These are phyloP conservation scores for Labroides dimidiatus DNA, from an alignment of 2,797 vertebrate species.

Conservation along the genomic window DNA sequence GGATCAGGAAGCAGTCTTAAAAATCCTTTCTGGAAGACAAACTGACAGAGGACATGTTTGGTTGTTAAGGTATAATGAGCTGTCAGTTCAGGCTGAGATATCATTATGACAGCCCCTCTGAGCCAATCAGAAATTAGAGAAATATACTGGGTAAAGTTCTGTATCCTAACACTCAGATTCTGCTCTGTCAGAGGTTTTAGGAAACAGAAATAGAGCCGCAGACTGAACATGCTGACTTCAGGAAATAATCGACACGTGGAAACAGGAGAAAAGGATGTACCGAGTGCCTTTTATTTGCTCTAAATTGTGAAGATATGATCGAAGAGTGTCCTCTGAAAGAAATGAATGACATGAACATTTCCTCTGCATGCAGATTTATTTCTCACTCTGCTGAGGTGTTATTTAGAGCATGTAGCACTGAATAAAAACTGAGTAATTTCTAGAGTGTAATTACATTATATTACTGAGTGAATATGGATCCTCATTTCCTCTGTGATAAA, in stretches of 20 bases:
- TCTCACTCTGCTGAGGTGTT: too few relatives aligned
- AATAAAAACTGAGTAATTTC: not conserved
- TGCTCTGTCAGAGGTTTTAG: not conserved
- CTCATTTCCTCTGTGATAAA: not conserved
- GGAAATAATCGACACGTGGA: not conserved
- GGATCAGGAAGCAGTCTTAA: too few relatives aligned
- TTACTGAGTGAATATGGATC: not conserved
- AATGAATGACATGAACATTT: not conserved
- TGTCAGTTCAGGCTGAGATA: too few relatives aligned
- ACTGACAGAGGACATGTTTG: not conserved
- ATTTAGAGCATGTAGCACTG: not conserved
- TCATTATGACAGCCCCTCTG: too few relatives aligned
- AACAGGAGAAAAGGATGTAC: not conserved
- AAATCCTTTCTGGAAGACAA: too few relatives aligned
- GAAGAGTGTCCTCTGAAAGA: not conserved
- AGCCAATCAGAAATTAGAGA: not conserved
- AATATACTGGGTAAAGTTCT: not conserved
- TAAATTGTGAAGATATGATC: not conserved
- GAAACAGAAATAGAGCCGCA: not conserved
- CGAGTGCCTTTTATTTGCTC: not conserved
- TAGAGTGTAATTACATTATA: not conserved
- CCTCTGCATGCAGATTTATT: not conserved
- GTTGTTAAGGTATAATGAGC: not conserved
- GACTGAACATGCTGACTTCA: slow-evolving; percentile 5
- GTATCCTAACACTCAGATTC: not conserved